phyloP scores from a whole-genome alignment of 2,888 invertebrate species.

The Mythimna pallens region DNA sequence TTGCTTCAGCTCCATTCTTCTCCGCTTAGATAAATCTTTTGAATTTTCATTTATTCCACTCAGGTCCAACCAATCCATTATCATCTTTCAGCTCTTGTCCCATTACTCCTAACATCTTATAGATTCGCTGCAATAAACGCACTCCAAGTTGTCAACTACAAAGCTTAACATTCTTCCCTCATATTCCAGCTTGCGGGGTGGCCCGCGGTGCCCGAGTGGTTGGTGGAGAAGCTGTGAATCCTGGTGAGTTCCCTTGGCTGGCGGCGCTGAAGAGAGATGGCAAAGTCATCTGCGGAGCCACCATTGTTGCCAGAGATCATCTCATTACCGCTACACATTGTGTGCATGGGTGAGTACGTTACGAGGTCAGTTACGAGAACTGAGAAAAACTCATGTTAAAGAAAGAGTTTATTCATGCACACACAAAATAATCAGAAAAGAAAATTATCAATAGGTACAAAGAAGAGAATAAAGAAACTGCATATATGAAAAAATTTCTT shows the following conservation, averaged over 20 bases:
- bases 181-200: slow-evolving; percentile 88
- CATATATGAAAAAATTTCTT: too few species aligned
- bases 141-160: background rate
- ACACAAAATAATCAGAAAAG: background rate
- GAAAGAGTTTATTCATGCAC: background rate
- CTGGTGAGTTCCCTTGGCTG: slow-evolving; percentile 94
- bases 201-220: slow-evolving; percentile 92
- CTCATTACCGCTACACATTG: slow-evolving; percentile 95
- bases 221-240: slow-evolving; percentile 92
- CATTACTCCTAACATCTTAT: background rate
- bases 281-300: slow-evolving; percentile 93
- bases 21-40: background rate
- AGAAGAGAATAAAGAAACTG: too few species aligned
- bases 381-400: background rate
- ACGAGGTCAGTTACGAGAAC: slow-evolving; percentile 29
- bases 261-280: slow-evolving; percentile 92
- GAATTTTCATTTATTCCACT: background rate
- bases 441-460: background rate
- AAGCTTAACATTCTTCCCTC: background rate
- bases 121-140: background rate
- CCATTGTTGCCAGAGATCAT: slow-evolving; percentile 93
- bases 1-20: background rate
- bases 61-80: background rate
- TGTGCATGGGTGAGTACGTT: slow-evolving; percentile 91
- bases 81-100: background rate